Percentiles rank a stretch among this genome's conserved stretches.
These are phyloP conservation scores for Brenthis hecate DNA, from an alignment of 2,888 invertebrate species.

Conservation along the genomic window DNA sequence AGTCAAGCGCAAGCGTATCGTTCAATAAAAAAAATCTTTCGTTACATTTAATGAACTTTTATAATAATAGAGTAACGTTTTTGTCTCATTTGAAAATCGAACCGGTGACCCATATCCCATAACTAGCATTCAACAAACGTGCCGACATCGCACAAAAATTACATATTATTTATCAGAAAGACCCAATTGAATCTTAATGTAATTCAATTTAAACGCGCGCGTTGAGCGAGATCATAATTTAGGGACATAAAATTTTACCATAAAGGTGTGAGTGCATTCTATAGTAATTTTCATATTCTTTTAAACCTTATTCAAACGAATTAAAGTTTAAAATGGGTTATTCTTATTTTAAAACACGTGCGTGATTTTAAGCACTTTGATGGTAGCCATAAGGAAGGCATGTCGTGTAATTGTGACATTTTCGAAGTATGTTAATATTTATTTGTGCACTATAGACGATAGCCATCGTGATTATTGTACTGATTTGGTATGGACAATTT, in stretches of 20 bases:
- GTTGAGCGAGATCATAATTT: conserved; percentile 33
- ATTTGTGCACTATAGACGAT: neutral
- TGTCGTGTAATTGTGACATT: conserved; percentile 21
- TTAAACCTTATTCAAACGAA: neutral
- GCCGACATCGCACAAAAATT: neutral
- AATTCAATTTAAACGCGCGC: conserved; percentile 25
- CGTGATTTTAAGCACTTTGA: conserved; percentile 7
- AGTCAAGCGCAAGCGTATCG: too few relatives aligned
- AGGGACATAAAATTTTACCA: conserved; percentile 27
- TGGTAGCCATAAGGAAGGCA: conserved; percentile 22
- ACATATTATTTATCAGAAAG: neutral
- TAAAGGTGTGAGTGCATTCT: conserved; percentile 17
- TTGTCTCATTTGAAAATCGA: too few relatives aligned
- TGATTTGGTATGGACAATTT: conserved; percentile 6
- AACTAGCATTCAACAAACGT: too few relatives aligned
- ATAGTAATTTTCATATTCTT: neutral
- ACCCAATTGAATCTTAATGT: conserved; percentile 5
- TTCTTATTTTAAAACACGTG: neutral
- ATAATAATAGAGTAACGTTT: too few relatives aligned
- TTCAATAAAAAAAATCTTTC: too few relatives aligned
- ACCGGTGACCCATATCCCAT: too few relatives aligned
- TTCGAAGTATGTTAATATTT: conserved; percentile 10
- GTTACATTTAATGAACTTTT: too few relatives aligned
- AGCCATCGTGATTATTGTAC: conserved; percentile 4
- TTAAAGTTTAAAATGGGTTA: neutral